Evolutionary conservation across 1,140 invertebrate genomes (phyloP).

Genomic region (Diabrotica undecimpunctata): DNA sequence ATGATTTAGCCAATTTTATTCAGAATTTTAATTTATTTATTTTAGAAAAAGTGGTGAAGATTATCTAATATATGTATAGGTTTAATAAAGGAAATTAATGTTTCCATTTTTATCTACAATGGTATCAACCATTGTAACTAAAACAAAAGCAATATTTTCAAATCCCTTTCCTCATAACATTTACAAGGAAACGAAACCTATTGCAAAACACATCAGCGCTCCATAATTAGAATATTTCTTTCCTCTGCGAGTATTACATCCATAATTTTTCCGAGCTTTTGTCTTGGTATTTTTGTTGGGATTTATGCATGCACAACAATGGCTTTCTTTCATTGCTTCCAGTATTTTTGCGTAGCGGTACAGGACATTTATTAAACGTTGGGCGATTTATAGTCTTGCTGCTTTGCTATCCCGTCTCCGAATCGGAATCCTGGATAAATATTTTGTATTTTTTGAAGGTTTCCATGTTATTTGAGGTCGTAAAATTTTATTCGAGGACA

Average conservation of each 20-base stretch:
- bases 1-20: too few relatives aligned
- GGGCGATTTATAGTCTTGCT: slow-evolving; percentile 13
- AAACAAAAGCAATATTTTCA: too few relatives aligned
- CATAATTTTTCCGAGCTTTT: slow-evolving; percentile 19
- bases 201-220: slow-evolving; percentile 9
- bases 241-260: slow-evolving; percentile 14
- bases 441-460: neutral
- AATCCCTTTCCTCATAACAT: too few relatives aligned
- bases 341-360: slow-evolving; percentile 20
- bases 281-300: slow-evolving; percentile 16
- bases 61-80: too few relatives aligned
- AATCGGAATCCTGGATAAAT: neutral
- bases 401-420: slow-evolving; percentile 6
- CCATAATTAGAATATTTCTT: slow-evolving; percentile 19
- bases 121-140: too few relatives aligned
- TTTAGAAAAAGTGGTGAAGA: too few relatives aligned
- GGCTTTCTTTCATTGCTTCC: slow-evolving; percentile 19
- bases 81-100: too few relatives aligned
- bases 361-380: slow-evolving; percentile 19
- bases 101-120: too few relatives aligned
- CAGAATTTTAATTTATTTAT: too few relatives aligned
- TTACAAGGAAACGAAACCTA: too few relatives aligned
- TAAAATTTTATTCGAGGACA: neutral
- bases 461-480: neutral
- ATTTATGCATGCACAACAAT: slow-evolving; percentile 21